phyloP scores from a whole-genome alignment of 2,113 vertebrate species.

The Xiphophorus hellerii region DNA sequence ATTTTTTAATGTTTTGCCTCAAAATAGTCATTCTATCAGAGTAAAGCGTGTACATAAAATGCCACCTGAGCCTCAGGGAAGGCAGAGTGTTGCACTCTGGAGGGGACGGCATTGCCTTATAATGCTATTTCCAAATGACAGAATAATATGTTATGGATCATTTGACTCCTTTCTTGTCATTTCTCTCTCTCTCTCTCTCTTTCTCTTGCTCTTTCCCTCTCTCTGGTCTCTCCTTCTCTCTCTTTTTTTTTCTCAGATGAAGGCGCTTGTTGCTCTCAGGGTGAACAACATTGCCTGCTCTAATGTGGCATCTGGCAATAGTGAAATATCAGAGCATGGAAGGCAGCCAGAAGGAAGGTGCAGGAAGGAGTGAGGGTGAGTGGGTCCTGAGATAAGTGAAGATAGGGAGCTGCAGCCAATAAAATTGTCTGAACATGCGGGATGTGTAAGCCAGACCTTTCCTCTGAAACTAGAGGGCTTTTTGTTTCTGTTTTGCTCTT shows the following conservation, averaged over 20 bases:
- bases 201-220: not conserved
- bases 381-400: not conserved
- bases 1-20: not conserved
- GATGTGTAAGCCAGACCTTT: conserved; percentile 56
- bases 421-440: conserved; percentile 58
- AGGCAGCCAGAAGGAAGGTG: conserved; percentile 60
- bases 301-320: conserved; percentile 83
- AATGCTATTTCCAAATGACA: conserved; percentile 87
- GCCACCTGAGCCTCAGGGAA: conserved; percentile 79
- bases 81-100: conserved; percentile 73
- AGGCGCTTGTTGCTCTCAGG: conserved; percentile 81
- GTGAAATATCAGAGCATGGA: conserved; percentile 86
- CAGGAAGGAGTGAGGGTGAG: conserved; percentile 36
- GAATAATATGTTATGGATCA: conserved; percentile 92
- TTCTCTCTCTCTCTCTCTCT: not conserved
- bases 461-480: conserved; percentile 30
- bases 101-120: conserved; percentile 77
- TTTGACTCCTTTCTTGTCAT: conserved; percentile 79
- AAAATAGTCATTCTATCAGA: conserved; percentile 26
- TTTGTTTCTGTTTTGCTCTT: too few species aligned
- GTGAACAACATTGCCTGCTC: conserved; percentile 70
- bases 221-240: conserved; percentile 3
- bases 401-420: conserved; percentile 63
- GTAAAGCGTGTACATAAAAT: conserved; percentile 73
- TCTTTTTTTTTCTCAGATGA: conserved; percentile 68